phyloP scores from a whole-genome alignment of 1,140 invertebrate genomes.

The Chironomus tepperi region DNA sequence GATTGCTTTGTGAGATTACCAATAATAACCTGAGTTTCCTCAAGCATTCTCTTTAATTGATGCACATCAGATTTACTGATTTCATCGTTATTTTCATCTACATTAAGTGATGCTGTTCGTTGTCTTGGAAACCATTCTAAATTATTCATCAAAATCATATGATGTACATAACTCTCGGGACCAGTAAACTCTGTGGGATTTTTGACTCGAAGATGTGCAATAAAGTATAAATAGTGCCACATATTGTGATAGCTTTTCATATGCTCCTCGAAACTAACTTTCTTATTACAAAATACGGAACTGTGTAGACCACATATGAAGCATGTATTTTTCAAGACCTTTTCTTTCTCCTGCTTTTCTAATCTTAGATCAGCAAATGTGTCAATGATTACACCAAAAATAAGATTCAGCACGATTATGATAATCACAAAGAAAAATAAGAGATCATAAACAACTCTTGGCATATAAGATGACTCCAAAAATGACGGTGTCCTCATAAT shows the following conservation, averaged over 20 bases:
- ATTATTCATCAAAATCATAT: constrained; percentile 74
- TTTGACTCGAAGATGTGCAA: constrained; percentile 93
- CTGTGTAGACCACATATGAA: constrained; percentile 96
- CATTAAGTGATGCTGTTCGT: constrained; percentile 85
- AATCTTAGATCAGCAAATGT: constrained; percentile 98
- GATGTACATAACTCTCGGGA: constrained; percentile 95
- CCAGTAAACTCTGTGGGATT: constrained; percentile 99
- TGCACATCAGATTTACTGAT: constrained; percentile 71
- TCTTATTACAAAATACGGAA: constrained; percentile 96
- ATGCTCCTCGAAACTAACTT: constrained; percentile 97
- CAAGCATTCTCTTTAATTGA: constrained; percentile 77
- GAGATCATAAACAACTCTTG: constrained; percentile 92
- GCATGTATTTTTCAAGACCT: constrained; percentile 95
- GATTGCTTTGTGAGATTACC: constrained; percentile 75
- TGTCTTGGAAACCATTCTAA: constrained; percentile 76
- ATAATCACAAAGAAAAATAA: constrained; percentile 99
- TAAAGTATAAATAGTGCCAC: constrained; percentile 99
- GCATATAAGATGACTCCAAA: constrained; percentile 84
- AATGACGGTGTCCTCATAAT: constrained; percentile 88
- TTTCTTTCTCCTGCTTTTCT: constrained; percentile 98
- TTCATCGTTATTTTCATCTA: constrained; percentile 81
- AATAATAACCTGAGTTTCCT: constrained; percentile 72
- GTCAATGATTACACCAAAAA: constrained; percentile 99
- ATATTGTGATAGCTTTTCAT: constrained; percentile 96
- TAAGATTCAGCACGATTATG: constrained; percentile 97